Evolutionary conservation across 1,140 invertebrate species (phyloP).

Genomic region (Ceratoteleas bidentatus): DNA sequence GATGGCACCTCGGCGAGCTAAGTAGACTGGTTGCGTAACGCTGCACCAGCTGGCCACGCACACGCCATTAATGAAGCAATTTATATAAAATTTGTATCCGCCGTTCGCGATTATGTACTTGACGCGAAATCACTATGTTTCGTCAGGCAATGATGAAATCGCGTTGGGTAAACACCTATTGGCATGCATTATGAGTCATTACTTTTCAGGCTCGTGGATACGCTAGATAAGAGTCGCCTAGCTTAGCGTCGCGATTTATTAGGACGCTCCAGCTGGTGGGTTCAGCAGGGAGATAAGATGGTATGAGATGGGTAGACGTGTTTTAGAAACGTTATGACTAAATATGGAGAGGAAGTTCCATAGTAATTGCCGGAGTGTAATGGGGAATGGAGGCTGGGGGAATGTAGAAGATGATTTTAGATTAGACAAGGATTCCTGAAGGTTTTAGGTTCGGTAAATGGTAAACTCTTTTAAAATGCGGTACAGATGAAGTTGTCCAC

Average conservation of each 20-base stretch:
- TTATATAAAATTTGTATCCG: slow-evolving; percentile 43
- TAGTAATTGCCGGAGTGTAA: no score
- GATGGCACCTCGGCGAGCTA: slow-evolving; percentile 18
- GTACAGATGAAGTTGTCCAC: no score
- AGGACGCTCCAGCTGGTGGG: background rate
- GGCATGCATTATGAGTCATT: slow-evolving; percentile 33
- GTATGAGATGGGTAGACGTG: background rate
- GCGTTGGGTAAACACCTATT: slow-evolving; percentile 26
- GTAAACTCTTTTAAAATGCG: no score
- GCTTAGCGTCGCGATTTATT: background rate
- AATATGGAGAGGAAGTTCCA: no score
- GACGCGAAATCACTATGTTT: slow-evolving; percentile 29
- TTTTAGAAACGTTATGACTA: no score
- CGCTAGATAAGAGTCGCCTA: slow-evolving; percentile 2
- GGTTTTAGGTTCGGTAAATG: no score
- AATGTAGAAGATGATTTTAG: no score
- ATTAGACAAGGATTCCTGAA: no score
- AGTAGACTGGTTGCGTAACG: slow-evolving; percentile 23
- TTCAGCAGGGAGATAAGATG: background rate
- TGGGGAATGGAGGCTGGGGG: no score
- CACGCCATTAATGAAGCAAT: slow-evolving; percentile 44
- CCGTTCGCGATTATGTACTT: slow-evolving; percentile 21
- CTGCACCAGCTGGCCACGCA: slow-evolving; percentile 4
- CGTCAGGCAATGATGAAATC: slow-evolving; percentile 28
- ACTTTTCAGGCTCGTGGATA: slow-evolving; percentile 22